Conservation (phyloP, 2,888 invertebrate species). For the Prenolepis imparis region DNA sequence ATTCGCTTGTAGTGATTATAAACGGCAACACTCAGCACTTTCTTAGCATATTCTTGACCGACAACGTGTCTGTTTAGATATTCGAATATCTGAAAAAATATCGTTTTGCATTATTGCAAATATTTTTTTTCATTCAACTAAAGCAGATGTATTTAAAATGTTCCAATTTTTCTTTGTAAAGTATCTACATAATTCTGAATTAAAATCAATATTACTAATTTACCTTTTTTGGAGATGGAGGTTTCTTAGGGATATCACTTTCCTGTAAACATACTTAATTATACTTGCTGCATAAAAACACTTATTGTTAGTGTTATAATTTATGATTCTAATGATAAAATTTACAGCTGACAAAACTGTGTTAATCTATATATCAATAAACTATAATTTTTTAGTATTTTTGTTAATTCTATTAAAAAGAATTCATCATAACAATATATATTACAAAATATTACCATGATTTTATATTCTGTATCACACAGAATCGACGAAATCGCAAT, state of each 20-base stretch:
- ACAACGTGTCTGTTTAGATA: slow-evolving; percentile 98
- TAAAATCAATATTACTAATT: slow-evolving; percentile 9
- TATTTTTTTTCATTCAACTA: background rate
- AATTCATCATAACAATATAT: background rate
- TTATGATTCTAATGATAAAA: background rate
- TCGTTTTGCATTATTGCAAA: slow-evolving; percentile 20
- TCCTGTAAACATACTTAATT: slow-evolving; percentile 78
- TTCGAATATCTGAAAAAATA: slow-evolving; percentile 92
- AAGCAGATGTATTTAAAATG: background rate
- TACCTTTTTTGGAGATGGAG: slow-evolving; percentile 97
- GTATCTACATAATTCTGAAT: background rate
- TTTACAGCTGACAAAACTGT: background rate
- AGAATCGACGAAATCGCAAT: too few species aligned
- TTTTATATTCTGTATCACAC: background rate
- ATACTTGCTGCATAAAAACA: background rate
- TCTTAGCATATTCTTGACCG: slow-evolving; percentile 98
- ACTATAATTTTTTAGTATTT: slow-evolving; percentile 1
- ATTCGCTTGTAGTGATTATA: slow-evolving; percentile 99
- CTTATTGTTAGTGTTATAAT: background rate
- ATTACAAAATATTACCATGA: background rate
- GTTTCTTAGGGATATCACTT: slow-evolving; percentile 92
- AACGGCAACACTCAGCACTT: slow-evolving; percentile 98
- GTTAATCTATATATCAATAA: background rate
- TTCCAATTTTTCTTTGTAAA: background rate
- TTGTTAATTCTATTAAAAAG: background rate